Conservation (phyloP, 2,113 vertebrate genomes). For the Ciconia maguari region DNA sequence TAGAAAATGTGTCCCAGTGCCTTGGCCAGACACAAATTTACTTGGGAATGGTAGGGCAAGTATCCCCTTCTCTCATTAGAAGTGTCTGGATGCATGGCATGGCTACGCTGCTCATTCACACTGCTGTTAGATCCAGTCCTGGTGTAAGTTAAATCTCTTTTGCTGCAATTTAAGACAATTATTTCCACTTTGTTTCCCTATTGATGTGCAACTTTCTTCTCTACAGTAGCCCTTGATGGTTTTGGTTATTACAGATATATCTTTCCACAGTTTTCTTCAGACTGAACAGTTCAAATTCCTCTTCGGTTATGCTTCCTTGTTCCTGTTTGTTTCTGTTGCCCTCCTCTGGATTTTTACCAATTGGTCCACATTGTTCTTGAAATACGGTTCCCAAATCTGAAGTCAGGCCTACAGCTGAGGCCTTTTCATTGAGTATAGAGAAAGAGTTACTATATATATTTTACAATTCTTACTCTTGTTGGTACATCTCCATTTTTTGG, state of each 20-base stretch:
- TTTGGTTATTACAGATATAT: background rate
- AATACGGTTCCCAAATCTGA: background rate
- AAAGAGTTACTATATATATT: background rate
- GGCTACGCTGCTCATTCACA: background rate
- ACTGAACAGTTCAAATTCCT: background rate
- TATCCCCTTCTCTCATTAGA: background rate
- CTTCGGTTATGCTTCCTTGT: background rate
- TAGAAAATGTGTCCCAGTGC: background rate
- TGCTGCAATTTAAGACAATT: background rate
- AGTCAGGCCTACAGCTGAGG: background rate
- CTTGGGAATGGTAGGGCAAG: background rate
- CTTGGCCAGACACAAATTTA: background rate
- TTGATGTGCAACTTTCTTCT: background rate
- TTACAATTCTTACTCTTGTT: background rate
- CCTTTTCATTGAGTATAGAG: background rate
- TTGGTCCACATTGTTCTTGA: background rate
- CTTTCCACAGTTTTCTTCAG: background rate
- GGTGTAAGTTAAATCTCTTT: background rate
- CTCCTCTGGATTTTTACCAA: background rate
- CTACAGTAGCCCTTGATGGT: background rate
- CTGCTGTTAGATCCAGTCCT: background rate
- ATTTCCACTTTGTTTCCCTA: background rate
- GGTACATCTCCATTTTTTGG: background rate
- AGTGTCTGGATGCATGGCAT: background rate
- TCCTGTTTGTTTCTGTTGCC: background rate